Conservation (phyloP, 2,888 invertebrate species). For the Stenodera caucasica region DNA sequence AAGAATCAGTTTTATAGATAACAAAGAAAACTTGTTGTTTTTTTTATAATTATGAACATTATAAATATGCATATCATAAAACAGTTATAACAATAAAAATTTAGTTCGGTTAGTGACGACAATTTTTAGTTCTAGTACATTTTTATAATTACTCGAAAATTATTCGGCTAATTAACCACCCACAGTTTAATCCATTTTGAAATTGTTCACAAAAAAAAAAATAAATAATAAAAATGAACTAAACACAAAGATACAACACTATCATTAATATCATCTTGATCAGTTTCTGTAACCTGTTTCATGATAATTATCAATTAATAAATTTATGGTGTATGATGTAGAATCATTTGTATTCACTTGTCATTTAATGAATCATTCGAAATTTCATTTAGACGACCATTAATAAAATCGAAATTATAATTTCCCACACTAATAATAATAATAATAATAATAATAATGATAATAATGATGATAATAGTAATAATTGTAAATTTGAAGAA, state of each 20-base stretch:
- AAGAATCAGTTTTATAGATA: too few species aligned
- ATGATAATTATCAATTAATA: slow-evolving; percentile 19
- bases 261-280: slow-evolving; percentile 3
- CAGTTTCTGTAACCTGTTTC: neutral
- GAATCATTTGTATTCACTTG: slow-evolving; percentile 13
- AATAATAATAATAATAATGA: neutral
- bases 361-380: neutral
- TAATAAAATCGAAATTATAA: neutral
- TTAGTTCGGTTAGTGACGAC: slow-evolving; percentile 25
- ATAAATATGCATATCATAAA: slow-evolving; percentile 25
- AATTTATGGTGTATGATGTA: slow-evolving; percentile 15
- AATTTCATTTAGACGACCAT: neutral
- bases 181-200: slow-evolving; percentile 13
- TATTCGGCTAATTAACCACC: slow-evolving; percentile 25
- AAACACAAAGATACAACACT: neutral
- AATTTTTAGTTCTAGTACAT: slow-evolving; percentile 27
- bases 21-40: too few species aligned
- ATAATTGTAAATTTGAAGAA: too few species aligned
- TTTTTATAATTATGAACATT: slow-evolving; percentile 17
- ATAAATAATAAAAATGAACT: too few species aligned
- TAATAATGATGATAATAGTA: neutral
- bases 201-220: neutral
- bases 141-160: slow-evolving; percentile 24
- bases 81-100: slow-evolving; percentile 20
- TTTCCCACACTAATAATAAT: neutral